Evolutionary conservation across 2,113 vertebrate genomes (phyloP), one percentile per base, ranked within the genome.

Genomic region (Pardalotus punctatus): DNA sequence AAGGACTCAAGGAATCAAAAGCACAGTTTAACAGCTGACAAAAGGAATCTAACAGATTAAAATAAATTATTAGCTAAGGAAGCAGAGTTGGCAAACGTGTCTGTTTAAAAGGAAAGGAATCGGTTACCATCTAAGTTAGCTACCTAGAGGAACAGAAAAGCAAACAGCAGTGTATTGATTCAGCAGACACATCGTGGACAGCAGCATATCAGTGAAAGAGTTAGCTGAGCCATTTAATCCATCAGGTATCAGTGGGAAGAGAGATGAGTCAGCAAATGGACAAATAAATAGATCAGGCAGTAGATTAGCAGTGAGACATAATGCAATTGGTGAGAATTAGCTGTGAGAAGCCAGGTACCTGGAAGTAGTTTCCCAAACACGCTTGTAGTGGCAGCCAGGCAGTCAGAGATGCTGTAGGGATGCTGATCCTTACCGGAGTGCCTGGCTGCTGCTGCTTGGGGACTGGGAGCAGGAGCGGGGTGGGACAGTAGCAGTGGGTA

Each of bases 261-360:
- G 38, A 77, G n/a, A 69, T 31, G 61, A 93, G 81, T 81, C 77
- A 92, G 84, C 78, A 93, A 81, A 92, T 51, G 77, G 53, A 58
- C 85, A 93, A 72, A 85, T 82, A 69, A 96, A 79, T 35, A 81
- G 79, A 93, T 94, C 36, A 87, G 73, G n/a, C 40, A 71, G 70
- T 83, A 72, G 76, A 86, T 90, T 86, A 95, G 27, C 0, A 0
- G 21, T 48, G 36, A 82, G 29, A 50, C 14, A 36, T n/a, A 61
- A 79, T 11, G 40, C 36, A 82, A 8, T 80, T 40, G 71, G n/a
- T 56, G 73, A 79, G 56, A 79, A 74, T 79, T 45, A 76, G 19
- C 25, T 82, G 43, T 31, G 73, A 82, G 57, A 93, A 81, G 40
- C 36, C 35, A 60, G 47, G 40, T 28, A 14, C 18, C 50, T 50